Evolutionary conservation across 1,140 invertebrate genomes (phyloP), one percentile per base, ranked within the genome.

Genomic region (roundworm (Caenorhabditis elegans)): DNA sequence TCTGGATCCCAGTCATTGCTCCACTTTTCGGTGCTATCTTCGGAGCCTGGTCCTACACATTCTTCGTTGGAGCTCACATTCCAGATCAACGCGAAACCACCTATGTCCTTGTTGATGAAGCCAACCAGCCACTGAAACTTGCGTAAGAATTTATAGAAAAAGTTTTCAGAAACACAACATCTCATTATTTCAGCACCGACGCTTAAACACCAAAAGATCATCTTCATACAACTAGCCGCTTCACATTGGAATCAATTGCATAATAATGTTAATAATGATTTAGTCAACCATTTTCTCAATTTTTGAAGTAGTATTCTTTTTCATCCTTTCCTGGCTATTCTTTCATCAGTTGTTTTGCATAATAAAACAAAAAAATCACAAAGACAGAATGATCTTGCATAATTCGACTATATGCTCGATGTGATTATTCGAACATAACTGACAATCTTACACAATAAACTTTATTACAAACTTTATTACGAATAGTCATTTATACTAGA

Each of bases 41-140:
- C 22, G 81, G 53, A 46, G 81, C 80, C n/a, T 84, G 83, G 83
- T 76, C 77, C 5, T 84, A 84, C 78, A 84, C 86, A n/a, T 53
- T 84, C 75, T 79, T 79, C 28, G 65, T 84, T 28, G 83, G 83
- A 34, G 76, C 83, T 17, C 83, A 84, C 49, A 78, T 84, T 17
- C 82, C 77, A 47, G 83, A 84, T 1, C 47, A 78, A 34, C 19
- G 77, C 6, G 48, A 78, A 15, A 78, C 49, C 48, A 53, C 34
- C 26, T 78, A 78, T 49, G 49, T 51, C 28, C 47, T 48, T 24
- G 49, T 53, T 24, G 77, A 78, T 49, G 77, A 49, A 19, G 77
- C 47, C 34, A 49, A 51, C 47, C 47, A 51, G 15, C 77, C 77
- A 78, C 77, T 78, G 48, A 78, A 78, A 31, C 47, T 51, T 6